A percentile compares a stretch with the other conserved stretches of the same genome.
phyloP scores from a whole-genome alignment of 2,888 invertebrate genomes.

The Sepiola atlantica region DNA sequence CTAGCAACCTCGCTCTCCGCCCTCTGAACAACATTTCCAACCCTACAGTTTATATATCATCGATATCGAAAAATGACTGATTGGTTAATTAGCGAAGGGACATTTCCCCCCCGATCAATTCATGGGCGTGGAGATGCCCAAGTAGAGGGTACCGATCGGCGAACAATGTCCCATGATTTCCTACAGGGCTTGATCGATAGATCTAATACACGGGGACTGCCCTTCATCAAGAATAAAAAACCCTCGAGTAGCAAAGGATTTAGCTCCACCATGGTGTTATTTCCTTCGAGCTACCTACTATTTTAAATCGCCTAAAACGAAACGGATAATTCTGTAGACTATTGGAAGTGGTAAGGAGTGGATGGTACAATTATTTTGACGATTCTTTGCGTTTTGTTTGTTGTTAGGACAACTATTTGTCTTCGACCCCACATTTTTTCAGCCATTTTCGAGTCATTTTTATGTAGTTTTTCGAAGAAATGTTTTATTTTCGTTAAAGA shows the following conservation, averaged over 20 bases:
- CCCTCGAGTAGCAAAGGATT: not conserved
- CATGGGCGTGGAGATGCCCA: not conserved
- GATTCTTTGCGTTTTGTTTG: not conserved
- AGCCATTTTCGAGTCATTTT: not conserved
- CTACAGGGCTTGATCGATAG: slow-evolving; percentile 32
- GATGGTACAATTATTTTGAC: not conserved
- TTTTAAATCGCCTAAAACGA: slow-evolving; percentile 11
- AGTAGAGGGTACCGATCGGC: not conserved
- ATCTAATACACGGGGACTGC: not conserved
- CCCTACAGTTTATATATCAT: slow-evolving; percentile 9
- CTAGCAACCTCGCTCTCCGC: not conserved
- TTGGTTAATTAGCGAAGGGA: slow-evolving; percentile 20
- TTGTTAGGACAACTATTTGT: not conserved
- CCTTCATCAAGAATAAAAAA: not conserved
- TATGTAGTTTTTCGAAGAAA: not conserved
- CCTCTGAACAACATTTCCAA: slow-evolving; percentile 4
- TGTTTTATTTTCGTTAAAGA: not conserved
- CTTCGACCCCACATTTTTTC: not conserved
- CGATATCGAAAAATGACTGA: not conserved
- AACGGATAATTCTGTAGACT: not conserved
- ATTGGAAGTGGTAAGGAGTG: not conserved
- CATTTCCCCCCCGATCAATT: not conserved
- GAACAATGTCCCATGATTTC: not conserved
- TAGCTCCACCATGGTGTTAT: not conserved
- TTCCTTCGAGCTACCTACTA: not conserved